Conservation (phyloP, 1,140 invertebrate species). For the Drosophila sproati region DNA sequence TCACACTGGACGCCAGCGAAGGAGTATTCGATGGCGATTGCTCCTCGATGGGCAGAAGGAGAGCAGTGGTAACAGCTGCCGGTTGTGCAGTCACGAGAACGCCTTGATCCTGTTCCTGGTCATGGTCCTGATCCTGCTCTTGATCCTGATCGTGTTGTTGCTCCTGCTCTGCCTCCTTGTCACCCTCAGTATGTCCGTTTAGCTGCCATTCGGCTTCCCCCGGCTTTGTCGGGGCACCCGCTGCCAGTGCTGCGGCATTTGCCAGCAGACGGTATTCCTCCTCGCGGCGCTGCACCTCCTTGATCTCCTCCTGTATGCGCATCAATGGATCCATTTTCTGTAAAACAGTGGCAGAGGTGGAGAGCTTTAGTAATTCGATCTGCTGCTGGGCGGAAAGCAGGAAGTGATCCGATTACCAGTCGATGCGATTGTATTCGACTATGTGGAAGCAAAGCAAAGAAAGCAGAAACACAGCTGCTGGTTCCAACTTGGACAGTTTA, state of each 20-base stretch:
- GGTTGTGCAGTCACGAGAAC: conserved; percentile 67
- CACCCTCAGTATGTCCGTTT: conserved; percentile 27
- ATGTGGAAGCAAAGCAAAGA: conserved; percentile 26
- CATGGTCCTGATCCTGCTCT: conserved; percentile 1
- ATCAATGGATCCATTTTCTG: conserved; percentile 87
- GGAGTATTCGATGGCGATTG: conserved; percentile 63
- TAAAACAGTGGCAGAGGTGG: not conserved
- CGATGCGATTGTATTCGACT: conserved; percentile 53
- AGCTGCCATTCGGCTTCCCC: conserved; percentile 73
- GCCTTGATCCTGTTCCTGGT: conserved; percentile 39
- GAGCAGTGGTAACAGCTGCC: conserved; percentile 30
- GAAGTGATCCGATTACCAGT: conserved; percentile 57
- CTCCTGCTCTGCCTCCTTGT: not conserved
- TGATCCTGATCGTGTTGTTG: conserved; percentile 7
- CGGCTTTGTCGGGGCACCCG: conserved; percentile 42
- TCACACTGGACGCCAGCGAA: conserved; percentile 72
- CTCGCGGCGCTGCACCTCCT: conserved; percentile 89
- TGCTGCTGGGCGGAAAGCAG: conserved; percentile 15
- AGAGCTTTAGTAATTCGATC: conserved; percentile 17
- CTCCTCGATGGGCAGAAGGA: conserved; percentile 63
- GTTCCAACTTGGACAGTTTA: not conserved
- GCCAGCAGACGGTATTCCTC: conserved; percentile 88
- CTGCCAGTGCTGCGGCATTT: conserved; percentile 73
- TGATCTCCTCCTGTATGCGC: conserved; percentile 89
- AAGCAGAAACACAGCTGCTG: conserved; percentile 7